Base-by-base conservation (phyloP, 2,888 invertebrate genomes). In the Parapristionchus giblindavisi region DNA sequence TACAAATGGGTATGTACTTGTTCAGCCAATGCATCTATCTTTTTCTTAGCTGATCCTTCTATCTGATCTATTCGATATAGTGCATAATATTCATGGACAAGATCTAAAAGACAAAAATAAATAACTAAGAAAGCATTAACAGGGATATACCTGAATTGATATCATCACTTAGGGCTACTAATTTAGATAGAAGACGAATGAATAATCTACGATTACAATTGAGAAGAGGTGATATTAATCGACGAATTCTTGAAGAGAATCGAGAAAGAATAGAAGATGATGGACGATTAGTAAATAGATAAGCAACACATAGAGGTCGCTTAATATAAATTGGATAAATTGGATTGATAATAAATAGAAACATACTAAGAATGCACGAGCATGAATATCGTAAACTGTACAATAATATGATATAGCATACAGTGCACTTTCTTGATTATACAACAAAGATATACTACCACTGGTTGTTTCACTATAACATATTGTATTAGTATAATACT, bases 21-120 rank as follows among this genome's bases (percentile, higher is more conserved):
- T 14, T 72, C 72, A 24, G 72, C 72, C 14, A 60, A n/a, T 4
- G 72, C 51, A 11, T 72, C 60, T 11, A 72, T 72, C 60, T 72
- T 72, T 60, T 60, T 58, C 43, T 60, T 58, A n/a, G 72, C 43
- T 5, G 48, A 24, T 43, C 48, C 72, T 29, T 72, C 72, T 34
- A 72, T 27, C 24, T 48, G 58, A 21, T 72, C 60, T 14, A 48
- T 34, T 32, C 21, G 58, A 48, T 72, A 72, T 17, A 72, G 60
- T 17, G 72, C 34, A n/a, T 72, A 72, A 24, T 70, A 70, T 27
- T 70, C 70, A 32, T 54, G 70, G n/a, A 70, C 70, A n/a, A 70
- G 21, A 54, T 70, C 70, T 66, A 17, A 14, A 43, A 48, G 24
- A 27, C 11, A 24, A 40, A 29, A 5, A n/a, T 14, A 48, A 51